Conservation (phyloP, 2,797 vertebrate genomes). For the Leuciscus waleckii region DNA sequence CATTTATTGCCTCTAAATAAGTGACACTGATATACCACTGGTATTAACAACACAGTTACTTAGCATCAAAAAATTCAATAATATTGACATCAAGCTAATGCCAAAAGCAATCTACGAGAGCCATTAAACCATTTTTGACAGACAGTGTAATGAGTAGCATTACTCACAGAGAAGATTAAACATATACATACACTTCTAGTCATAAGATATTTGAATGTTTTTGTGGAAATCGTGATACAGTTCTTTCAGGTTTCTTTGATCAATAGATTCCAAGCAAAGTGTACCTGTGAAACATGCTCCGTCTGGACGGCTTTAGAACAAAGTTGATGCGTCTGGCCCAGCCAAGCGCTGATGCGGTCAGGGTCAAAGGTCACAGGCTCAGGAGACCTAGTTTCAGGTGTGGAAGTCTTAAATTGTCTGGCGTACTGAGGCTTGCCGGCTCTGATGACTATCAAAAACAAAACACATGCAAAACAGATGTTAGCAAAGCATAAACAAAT, state of each 20-base stretch:
- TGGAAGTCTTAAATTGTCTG: conserved; percentile 62
- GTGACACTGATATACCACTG: conserved; percentile 3
- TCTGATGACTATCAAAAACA: conserved; percentile 4
- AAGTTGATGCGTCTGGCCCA: conserved; percentile 69
- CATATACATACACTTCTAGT: not conserved
- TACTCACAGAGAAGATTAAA: not conserved
- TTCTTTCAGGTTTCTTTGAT: not conserved
- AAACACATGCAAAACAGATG: not conserved
- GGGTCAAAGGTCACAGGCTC: conserved; percentile 68
- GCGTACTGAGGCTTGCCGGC: not conserved
- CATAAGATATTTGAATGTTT: not conserved
- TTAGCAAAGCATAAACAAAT: conserved; percentile 23
- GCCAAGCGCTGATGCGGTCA: conserved; percentile 77
- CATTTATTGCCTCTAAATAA: conserved; percentile 1
- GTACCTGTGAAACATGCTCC: conserved; percentile 58
- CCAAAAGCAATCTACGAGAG: conserved; percentile 20
- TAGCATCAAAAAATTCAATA: conserved; percentile 2
- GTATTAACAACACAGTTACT: conserved; percentile 3
- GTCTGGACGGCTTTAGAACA: conserved; percentile 75
- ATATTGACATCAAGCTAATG: conserved; percentile 18
- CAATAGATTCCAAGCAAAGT: not conserved
- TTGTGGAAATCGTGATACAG: not conserved
- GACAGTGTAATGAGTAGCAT: not conserved
- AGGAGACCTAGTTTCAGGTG: conserved; percentile 49
- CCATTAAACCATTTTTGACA: not conserved